Evolutionary conservation across 2,113 vertebrate species (phyloP).

Genomic region (Calcarius ornatus): DNA sequence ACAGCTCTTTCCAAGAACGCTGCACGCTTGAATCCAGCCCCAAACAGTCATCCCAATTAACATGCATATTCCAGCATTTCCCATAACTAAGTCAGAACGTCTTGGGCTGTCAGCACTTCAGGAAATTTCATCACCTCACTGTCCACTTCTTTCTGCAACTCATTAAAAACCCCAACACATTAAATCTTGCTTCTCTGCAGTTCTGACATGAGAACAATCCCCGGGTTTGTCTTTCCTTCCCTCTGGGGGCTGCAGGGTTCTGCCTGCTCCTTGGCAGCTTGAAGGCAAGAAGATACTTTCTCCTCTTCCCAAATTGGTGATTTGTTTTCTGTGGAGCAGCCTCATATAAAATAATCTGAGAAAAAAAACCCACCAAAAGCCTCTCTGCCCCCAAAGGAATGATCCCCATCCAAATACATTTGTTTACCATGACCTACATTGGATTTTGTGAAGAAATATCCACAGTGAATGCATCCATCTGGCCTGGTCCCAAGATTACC

Average conservation of each 20-base stretch:
- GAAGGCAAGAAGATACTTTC: slow-evolving; percentile 3
- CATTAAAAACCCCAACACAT: slow-evolving; percentile 58
- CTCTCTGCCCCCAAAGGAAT: background rate
- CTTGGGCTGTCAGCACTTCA: slow-evolving; percentile 57
- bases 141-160: slow-evolving; percentile 66
- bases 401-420: background rate
- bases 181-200: slow-evolving; percentile 41
- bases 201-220: slow-evolving; percentile 56
- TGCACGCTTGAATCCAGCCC: slow-evolving; percentile 40
- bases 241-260: slow-evolving; percentile 20
- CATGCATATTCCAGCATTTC: slow-evolving; percentile 61
- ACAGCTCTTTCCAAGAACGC: slow-evolving; percentile 50
- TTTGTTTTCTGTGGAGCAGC: background rate
- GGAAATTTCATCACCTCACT: slow-evolving; percentile 63
- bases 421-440: background rate
- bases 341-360: background rate
- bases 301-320: background rate
- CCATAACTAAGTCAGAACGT: slow-evolving; percentile 55
- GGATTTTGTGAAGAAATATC: slow-evolving; percentile 38
- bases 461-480: background rate
- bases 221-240: background rate
- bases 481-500: slow-evolving; percentile 11
- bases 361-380: background rate
- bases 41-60: slow-evolving; percentile 62
- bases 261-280: background rate